Base-by-base conservation (phyloP, 2,113 vertebrate species). In the Tupaia chinensis region DNA sequence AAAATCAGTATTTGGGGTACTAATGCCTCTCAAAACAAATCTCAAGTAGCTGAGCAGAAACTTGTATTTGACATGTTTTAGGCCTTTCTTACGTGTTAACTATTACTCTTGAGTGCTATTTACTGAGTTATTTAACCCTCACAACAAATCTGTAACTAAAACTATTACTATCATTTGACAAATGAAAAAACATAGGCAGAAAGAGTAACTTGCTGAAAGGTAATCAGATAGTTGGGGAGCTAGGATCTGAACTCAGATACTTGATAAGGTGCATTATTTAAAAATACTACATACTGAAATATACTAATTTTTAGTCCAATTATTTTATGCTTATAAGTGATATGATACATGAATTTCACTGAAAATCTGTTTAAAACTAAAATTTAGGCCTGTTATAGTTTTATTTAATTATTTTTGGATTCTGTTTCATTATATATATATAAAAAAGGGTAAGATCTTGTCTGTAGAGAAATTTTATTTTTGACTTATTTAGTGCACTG, bases 151-250 rank as follows among this genome's bases (percentile, higher is more conserved):
- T 68, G 9, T 13, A 87, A 32, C 3, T 14, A 83, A 20, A 80
- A 87, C 15, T 77, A 70, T 76, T 73, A 29, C 34, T 63, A 74
- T 44, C n/a, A 82, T 27, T 16, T 56, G 27, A 92, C 72, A 90
- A 87, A 65, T 82, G 19, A 92, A 66, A 69, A 94, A 78, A 94
- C 5, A n/a, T 34, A 85, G 32, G 9, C 60, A 90, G 53, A 78
- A 79, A 83, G 61, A 66, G 11, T 73, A 54, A 66, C 20, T 73
- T 58, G 5, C 4, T 84, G 23, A 63, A 68, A 84, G 27, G 19
- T 65, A 65, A 19, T 77, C 44, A 69, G 27, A 58, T 69, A 79
- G 32, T 8, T 9, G 25, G 13, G 23, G 25, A 82, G 22, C 19
- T 34, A n/a, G 12, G 10, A 53, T 56, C 3, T 78, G 66, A 84